phyloP scores from a whole-genome alignment of 2,113 vertebrate species.

The Zonotrichia leucophrys region DNA sequence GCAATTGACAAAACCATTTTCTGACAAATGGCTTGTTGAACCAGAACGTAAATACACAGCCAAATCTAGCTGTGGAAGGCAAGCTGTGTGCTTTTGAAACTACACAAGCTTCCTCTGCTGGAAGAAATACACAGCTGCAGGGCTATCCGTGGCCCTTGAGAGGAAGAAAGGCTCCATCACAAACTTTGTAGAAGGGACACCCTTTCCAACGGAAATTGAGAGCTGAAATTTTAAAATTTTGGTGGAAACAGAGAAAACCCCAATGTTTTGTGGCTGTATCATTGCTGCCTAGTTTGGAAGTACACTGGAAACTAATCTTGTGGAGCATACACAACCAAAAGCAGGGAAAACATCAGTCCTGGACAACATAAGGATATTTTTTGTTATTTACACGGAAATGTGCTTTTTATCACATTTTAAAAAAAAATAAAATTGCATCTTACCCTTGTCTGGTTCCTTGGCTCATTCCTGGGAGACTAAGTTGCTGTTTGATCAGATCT shows the following conservation, averaged over 20 bases:
- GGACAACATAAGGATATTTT: neutral
- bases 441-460: neutral
- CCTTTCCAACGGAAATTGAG: neutral
- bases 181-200: neutral
- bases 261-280: neutral
- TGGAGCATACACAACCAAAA: neutral
- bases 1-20: neutral
- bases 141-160: neutral
- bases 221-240: neutral
- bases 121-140: neutral
- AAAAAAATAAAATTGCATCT: neutral
- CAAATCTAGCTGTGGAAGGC: neutral
- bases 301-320: neutral
- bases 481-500: neutral
- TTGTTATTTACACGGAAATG: neutral
- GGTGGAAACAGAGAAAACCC: neutral
- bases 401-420: neutral
- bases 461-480: neutral
- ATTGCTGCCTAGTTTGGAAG: neutral
- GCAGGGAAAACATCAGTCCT: neutral
- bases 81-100: neutral
- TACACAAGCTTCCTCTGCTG: neutral
- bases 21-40: neutral
- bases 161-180: neutral
- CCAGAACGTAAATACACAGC: neutral